Evolutionary conservation across 2,888 invertebrate genomes (phyloP).

Genomic region (Crocallis elinguaria): DNA sequence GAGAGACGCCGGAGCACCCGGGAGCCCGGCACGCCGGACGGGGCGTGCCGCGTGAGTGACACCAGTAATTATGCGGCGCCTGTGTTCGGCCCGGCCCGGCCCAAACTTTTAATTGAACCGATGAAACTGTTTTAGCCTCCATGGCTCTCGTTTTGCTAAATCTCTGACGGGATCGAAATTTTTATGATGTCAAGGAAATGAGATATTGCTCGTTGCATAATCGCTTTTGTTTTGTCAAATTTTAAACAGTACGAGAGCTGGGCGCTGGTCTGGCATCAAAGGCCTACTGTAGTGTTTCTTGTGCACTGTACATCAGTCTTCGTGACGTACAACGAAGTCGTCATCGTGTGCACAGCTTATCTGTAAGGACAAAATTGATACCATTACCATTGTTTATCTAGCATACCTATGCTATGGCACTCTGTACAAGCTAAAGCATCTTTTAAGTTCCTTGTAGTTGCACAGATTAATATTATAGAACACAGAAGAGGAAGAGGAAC

Average conservation of each 20-base stretch:
- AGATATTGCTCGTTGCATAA: slow-evolving; percentile 8
- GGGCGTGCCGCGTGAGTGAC: slow-evolving; percentile 45
- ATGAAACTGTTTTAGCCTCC: slow-evolving; percentile 51
- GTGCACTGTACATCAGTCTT: too few relatives aligned
- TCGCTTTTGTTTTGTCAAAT: slow-evolving; percentile 16
- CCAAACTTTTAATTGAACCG: slow-evolving; percentile 67
- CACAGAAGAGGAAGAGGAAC: too few relatives aligned
- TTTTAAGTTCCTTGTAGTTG: too few relatives aligned
- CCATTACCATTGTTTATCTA: too few relatives aligned
- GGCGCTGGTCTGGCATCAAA: too few relatives aligned
- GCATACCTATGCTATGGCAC: too few relatives aligned
- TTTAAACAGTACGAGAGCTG: neutral
- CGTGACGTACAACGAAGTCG: too few relatives aligned
- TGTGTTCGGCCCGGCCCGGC: slow-evolving; percentile 33
- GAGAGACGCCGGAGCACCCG: slow-evolving; percentile 3
- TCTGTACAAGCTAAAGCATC: too few relatives aligned
- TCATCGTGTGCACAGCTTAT: too few relatives aligned
- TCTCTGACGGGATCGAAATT: slow-evolving; percentile 37
- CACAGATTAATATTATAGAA: too few relatives aligned
- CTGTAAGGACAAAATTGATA: too few relatives aligned
- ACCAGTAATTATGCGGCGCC: slow-evolving; percentile 52
- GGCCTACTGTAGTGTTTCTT: too few relatives aligned
- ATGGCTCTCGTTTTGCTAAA: slow-evolving; percentile 46
- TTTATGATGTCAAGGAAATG: slow-evolving; percentile 27
- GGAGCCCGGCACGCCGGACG: slow-evolving; percentile 14